Evolutionary conservation across 1,140 invertebrate genomes (phyloP).

Genomic region (Oryzaephilus surinamensis): DNA sequence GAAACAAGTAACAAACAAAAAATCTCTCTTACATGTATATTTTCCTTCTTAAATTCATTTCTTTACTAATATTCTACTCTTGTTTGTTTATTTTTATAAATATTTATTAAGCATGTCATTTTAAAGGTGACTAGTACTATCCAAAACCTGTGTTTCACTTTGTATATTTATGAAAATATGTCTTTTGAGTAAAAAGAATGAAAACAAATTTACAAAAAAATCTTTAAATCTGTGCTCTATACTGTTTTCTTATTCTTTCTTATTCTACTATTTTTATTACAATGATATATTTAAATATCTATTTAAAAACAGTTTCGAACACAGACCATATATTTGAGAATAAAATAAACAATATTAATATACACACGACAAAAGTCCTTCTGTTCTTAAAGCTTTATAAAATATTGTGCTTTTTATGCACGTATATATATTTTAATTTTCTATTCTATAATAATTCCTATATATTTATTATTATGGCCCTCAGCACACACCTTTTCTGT

Average conservation of each 20-base stretch:
- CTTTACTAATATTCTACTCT: conserved; percentile 5
- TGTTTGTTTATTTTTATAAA: conserved; percentile 6
- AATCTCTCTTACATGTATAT: no score
- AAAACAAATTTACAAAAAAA: conserved; percentile 9
- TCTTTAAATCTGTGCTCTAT: conserved; percentile 22
- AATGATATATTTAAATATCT: neutral
- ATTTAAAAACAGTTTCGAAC: conserved; percentile 16
- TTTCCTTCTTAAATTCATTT: no score
- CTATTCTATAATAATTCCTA: no score
- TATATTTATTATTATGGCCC: no score
- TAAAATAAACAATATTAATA: conserved; percentile 6
- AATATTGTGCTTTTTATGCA: no score
- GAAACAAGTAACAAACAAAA: no score
- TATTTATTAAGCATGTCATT: conserved; percentile 18
- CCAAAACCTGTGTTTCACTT: conserved; percentile 28
- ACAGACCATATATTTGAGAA: conserved; percentile 15
- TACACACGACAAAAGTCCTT: no score
- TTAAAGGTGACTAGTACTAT: conserved; percentile 31
- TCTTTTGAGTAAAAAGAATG: no score
- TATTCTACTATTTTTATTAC: neutral
- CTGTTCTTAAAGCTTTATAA: no score
- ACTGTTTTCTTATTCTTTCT: conserved; percentile 16
- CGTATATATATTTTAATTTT: no score
- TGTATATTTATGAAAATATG: conserved; percentile 12
- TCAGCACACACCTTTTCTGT: no score